A percentile compares a stretch with the other conserved stretches of the same genome.
Evolutionary conservation across 2,113 vertebrate species (phyloP).

Genomic region (Ceyx margarethae): DNA sequence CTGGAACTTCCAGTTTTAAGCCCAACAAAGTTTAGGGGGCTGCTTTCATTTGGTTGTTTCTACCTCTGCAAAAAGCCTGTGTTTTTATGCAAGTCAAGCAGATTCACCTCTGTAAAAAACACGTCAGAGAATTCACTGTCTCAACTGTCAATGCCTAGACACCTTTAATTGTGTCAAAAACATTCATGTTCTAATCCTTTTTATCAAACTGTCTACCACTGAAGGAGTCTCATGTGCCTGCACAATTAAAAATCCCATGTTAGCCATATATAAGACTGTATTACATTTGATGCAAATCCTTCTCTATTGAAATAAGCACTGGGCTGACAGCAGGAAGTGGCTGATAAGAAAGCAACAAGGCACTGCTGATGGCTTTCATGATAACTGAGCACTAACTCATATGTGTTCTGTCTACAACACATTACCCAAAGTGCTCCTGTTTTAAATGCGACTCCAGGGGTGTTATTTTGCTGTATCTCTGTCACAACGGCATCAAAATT

Average conservation of each 20-base stretch:
- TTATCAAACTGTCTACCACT: constrained; percentile 84
- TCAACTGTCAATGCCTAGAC: constrained; percentile 42
- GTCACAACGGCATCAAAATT: constrained; percentile 62
- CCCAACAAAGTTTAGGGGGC: not conserved
- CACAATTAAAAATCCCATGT: constrained; percentile 84
- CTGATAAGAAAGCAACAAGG: constrained; percentile 82
- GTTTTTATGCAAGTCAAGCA: constrained; percentile 15
- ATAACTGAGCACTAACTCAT: constrained; percentile 75
- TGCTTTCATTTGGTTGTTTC: not conserved
- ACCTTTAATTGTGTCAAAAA: constrained; percentile 80
- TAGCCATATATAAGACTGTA: constrained; percentile 73
- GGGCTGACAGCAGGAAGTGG: constrained; percentile 81
- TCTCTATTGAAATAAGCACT: constrained; percentile 79
- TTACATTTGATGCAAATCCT: constrained; percentile 84
- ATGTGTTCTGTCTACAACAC: constrained; percentile 64
- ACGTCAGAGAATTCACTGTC: constrained; percentile 23
- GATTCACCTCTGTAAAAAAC: constrained; percentile 45
- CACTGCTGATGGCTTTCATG: constrained; percentile 81
- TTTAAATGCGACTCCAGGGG: constrained; percentile 57
- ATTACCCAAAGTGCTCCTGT: constrained; percentile 63
- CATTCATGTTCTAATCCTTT: constrained; percentile 85
- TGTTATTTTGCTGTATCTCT: constrained; percentile 49
- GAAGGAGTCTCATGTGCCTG: constrained; percentile 78
- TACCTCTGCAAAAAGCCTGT: not conserved
- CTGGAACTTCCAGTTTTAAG: not conserved